Conservation (phyloP, 1,140 invertebrate species). For the Neocloeon triangulifer region DNA sequence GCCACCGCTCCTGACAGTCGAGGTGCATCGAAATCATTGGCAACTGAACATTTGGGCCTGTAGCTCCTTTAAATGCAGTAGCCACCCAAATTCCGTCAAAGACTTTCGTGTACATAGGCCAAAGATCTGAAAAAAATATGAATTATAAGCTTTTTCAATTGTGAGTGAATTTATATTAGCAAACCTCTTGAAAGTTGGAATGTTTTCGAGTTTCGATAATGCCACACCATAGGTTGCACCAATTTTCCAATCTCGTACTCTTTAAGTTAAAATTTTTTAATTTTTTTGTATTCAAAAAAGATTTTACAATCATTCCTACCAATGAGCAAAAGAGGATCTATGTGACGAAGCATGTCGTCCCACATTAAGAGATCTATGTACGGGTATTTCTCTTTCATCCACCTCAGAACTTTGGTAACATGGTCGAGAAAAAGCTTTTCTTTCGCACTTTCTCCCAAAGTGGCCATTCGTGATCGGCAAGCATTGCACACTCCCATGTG, state of each 20-base stretch:
- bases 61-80: conserved; percentile 39
- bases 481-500: conserved; percentile 57
- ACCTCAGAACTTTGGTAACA: conserved; percentile 32
- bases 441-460: conserved; percentile 12
- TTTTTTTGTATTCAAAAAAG: too few species aligned
- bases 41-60: conserved; percentile 27
- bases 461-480: conserved; percentile 22
- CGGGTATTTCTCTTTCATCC: conserved; percentile 35
- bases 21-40: conserved; percentile 36
- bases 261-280: conserved; percentile 13
- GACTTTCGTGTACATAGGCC: conserved; percentile 26
- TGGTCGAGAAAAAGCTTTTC: conserved; percentile 44
- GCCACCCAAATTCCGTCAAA: conserved; percentile 37
- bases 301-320: too few species aligned
- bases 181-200: conserved; percentile 22
- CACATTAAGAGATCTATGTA: conserved; percentile 61
- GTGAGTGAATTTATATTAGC: too few species aligned
- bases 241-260: conserved; percentile 44
- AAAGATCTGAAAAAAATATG: conserved; percentile 13
- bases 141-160: background rate
- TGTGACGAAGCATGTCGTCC: conserved; percentile 81
- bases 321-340: conserved; percentile 35
- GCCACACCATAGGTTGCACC: conserved; percentile 75
- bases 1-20: conserved; percentile 44
- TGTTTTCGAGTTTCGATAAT: conserved; percentile 25